Evolutionary conservation across 2,113 vertebrate genomes (phyloP).

Genomic region (Oncorhynchus nerka): DNA sequence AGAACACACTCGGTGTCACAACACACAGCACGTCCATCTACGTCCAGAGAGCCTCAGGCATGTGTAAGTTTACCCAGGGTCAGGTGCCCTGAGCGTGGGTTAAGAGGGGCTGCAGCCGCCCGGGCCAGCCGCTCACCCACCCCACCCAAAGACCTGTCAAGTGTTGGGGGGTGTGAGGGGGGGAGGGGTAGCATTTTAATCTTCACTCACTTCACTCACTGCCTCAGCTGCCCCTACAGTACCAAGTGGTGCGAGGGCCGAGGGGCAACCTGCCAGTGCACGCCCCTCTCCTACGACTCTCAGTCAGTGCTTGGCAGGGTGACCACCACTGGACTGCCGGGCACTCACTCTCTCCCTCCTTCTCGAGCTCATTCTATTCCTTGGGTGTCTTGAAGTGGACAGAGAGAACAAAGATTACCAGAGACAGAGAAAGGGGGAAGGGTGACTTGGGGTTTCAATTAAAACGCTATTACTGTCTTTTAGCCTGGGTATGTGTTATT

Average conservation of each 20-base stretch:
- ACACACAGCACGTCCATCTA: constrained; percentile 17
- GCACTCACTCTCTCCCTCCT: constrained; percentile 45
- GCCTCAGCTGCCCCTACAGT: constrained; percentile 61
- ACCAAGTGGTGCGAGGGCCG: constrained; percentile 16
- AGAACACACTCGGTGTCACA: constrained; percentile 30
- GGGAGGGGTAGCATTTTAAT: not conserved
- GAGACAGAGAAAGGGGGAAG: no score
- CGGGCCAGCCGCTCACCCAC: constrained; percentile 52
- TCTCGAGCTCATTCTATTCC: constrained; percentile 24
- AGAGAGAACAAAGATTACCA: constrained; percentile 10
- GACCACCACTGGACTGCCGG: constrained; percentile 55
- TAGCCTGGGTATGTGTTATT: no score
- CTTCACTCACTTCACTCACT: not conserved
- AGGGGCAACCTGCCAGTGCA: constrained; percentile 43
- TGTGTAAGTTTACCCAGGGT: constrained; percentile 70
- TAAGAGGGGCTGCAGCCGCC: constrained; percentile 50
- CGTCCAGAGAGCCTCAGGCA: constrained; percentile 41
- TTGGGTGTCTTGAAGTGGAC: constrained; percentile 37
- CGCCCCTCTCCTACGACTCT: constrained; percentile 38
- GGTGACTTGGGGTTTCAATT: no score
- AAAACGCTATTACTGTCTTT: no score
- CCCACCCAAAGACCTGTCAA: constrained; percentile 55
- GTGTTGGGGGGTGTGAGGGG: constrained; percentile 38
- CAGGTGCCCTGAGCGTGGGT: constrained; percentile 54
- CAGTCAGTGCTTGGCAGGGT: constrained; percentile 50